Conservation (phyloP, 2,113 vertebrate species). For the Pholis gunnellus region DNA sequence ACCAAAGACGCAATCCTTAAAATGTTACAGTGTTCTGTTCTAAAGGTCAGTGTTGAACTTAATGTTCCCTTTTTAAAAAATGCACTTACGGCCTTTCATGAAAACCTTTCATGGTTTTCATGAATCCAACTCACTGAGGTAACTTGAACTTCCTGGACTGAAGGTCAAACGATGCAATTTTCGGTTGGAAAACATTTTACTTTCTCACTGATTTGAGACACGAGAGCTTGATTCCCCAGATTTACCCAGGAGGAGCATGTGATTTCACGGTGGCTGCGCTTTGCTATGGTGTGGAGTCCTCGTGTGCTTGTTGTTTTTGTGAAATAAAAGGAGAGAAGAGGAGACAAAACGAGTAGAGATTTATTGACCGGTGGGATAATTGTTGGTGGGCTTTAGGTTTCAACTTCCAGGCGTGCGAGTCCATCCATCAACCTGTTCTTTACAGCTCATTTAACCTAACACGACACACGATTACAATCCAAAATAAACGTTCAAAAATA, state of each 20-base stretch:
- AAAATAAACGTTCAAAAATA: neutral
- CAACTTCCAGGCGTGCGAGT: conserved; percentile 23
- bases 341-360: conserved; percentile 11
- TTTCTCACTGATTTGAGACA: conserved; percentile 38
- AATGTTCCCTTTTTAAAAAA: conserved; percentile 9
- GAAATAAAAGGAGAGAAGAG: conserved; percentile 18
- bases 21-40: neutral
- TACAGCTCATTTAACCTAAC: conserved; percentile 30
- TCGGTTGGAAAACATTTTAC: conserved; percentile 29
- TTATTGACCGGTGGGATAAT: conserved; percentile 12
- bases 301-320: conserved; percentile 50
- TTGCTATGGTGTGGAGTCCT: conserved; percentile 22
- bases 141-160: conserved; percentile 20
- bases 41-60: neutral
- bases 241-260: conserved; percentile 37
- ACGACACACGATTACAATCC: conserved; percentile 2
- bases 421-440: conserved; percentile 28
- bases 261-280: conserved; percentile 27
- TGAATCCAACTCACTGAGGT: neutral
- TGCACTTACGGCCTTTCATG: neutral
- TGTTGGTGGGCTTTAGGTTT: conserved; percentile 43
- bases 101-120: too few relatives aligned
- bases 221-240: conserved; percentile 27
- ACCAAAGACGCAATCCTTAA: conserved; percentile 14
- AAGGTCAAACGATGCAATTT: conserved; percentile 20